Evolutionary conservation across 2,888 invertebrate genomes (phyloP), one percentile per base, ranked within the genome.

Genomic region (Polylopha cassiicola): DNA sequence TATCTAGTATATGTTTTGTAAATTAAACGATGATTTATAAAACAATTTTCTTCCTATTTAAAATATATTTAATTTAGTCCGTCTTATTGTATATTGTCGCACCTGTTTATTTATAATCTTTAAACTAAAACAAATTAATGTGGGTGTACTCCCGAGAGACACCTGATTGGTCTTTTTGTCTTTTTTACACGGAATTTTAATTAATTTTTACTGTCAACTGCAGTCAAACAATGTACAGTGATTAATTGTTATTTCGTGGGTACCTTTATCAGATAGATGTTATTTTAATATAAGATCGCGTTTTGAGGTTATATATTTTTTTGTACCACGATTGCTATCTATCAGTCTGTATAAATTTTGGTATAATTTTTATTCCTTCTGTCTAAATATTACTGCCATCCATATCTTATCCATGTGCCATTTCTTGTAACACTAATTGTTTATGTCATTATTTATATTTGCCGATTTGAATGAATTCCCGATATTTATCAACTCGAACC

Each of bases 141-240:
- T 78, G 72, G 78, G 76, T 73, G 77, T 78, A 70, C 66, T 62
- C 54, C 62, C 61, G 60, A 55, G 67, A 59, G 76, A 77, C 78
- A 80, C 73, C 73, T 79, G 73, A 77, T 75, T 71, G 65, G 57
- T 61, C 62, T 77, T 79, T 70, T 73, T 72, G 50, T 66, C 51
- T 69, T 76, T 78, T 79, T 77, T 68, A 73, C 62, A 65, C 50
- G 79, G 82, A 80, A 84, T 81, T 69, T 82, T 84, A 84, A 84
- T 84, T 84, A 84, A 81, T 81, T 80, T 81, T 76, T 64, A 65
- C 74, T 82, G 84, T 84, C 80, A 77, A 75, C 75, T 66, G 72
- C 64, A 65, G 63, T 67, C 70, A 75, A 76, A 80, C 75, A 78
- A 75, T 74, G 73, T 68, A 63, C 68, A 70, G 74, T 79, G 80